Conservation (phyloP, 2,888 invertebrate species). For the Acrobasis repandana region DNA sequence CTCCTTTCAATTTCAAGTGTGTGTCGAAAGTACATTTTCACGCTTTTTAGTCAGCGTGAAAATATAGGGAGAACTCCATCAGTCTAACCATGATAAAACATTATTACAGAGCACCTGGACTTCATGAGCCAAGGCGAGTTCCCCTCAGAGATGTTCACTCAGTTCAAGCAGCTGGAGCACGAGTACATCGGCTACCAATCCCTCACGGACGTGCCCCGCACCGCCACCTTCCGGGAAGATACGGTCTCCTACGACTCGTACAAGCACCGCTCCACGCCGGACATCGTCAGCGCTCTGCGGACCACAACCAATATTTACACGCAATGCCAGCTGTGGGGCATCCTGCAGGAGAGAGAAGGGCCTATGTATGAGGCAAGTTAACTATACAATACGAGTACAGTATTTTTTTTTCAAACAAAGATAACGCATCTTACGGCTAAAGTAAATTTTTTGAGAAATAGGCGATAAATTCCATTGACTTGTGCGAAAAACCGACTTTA, state of each 20-base stretch:
- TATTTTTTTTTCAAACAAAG: no score
- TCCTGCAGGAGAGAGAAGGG: slow-evolving; percentile 91
- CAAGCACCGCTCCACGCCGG: slow-evolving; percentile 85
- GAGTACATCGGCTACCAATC: slow-evolving; percentile 98
- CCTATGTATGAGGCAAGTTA: slow-evolving; percentile 87
- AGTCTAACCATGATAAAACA: no score
- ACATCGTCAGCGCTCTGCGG: slow-evolving; percentile 88
- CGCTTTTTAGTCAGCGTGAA: no score
- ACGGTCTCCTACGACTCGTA: slow-evolving; percentile 81
- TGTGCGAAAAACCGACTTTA: no score
- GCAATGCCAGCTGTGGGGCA: slow-evolving; percentile 92
- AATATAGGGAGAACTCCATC: no score
- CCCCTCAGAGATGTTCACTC: slow-evolving; percentile 88
- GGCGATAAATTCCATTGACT: no score
- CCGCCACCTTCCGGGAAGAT: slow-evolving; percentile 88
- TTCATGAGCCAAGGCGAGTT: slow-evolving; percentile 94
- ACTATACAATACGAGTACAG: no score
- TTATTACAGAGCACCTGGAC: slow-evolving; percentile 94
- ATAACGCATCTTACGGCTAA: no score
- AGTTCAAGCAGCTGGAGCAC: slow-evolving; percentile 94
- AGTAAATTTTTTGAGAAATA: no score
- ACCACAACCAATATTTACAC: slow-evolving; percentile 88
- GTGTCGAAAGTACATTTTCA: no score
- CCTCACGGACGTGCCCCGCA: slow-evolving; percentile 95
- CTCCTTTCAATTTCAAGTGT: no score